phyloP scores from a whole-genome alignment of 2,888 invertebrate species.

The Diaphora mendica region DNA sequence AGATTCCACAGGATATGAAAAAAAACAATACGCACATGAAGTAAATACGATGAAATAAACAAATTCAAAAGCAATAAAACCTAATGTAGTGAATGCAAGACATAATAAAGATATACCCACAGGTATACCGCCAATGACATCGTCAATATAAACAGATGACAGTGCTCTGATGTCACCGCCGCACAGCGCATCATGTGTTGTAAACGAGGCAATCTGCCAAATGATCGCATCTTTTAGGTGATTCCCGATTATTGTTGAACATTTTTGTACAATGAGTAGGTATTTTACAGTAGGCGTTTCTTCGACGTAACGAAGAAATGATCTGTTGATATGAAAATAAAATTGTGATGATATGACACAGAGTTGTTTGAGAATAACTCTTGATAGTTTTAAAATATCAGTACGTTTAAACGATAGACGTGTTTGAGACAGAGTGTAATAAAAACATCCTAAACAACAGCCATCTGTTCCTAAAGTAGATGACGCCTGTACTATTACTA shows the following conservation, averaged over 20 bases:
- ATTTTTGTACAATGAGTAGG: constrained; percentile 16
- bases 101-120: neutral
- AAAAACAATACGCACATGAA: neutral
- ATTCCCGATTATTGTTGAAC: constrained; percentile 23
- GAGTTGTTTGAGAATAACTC: neutral
- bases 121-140: constrained; percentile 26
- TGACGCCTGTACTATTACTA: too few relatives aligned
- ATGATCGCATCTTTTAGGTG: constrained; percentile 21
- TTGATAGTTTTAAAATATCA: neutral
- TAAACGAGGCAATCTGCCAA: constrained; percentile 31
- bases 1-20: neutral
- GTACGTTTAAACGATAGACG: neutral
- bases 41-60: neutral
- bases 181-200: constrained; percentile 12
- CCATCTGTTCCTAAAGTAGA: neutral
- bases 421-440: neutral
- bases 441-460: neutral
- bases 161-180: constrained; percentile 41
- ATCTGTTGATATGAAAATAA: neutral
- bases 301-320: neutral
- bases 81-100: neutral
- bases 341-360: neutral
- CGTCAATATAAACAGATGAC: constrained; percentile 41
- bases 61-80: neutral
- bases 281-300: constrained; percentile 12